Evolutionary conservation across 1,140 invertebrate species (phyloP), one percentile per base, ranked within the genome.

Genomic region (Ostrea denselamellosa): DNA sequence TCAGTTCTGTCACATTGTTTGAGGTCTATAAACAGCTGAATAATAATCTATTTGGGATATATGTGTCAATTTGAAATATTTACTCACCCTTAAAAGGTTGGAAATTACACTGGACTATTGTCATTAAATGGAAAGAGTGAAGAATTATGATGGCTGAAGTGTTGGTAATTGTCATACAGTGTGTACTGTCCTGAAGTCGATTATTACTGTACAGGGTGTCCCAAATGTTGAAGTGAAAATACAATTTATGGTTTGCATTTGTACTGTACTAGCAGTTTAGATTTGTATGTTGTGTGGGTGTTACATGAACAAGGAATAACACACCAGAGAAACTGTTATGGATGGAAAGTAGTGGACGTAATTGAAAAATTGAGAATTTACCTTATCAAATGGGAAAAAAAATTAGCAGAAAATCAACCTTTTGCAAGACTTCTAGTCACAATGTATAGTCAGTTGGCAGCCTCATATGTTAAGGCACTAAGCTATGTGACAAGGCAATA

Each of bases 61-160:
- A 25, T 77, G 25, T 25, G n/a, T n/a, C n/a, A n/a, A n/a, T n/a
- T n/a, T n/a, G 9, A 34, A 77, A 34, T 77, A 77, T 4, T 44
- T 8, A 77, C 14, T 34, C 28, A 14, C 68, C 68, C 25, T 14
- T 77, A 34, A 77, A 28, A 62, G 56, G 56, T 4, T 53, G 53
- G 53, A 53, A 22, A 65, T 28, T 4, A 22, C 7, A 77, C 14
- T 77, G 68, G 28, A 77, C 12, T 8, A 77, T 77, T 34, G 68
- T 77, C 68, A 77, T 25, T 12, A 28, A 22, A 34, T 34, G 14
- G 68, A 25, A 34, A 77, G 28, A 77, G 68, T 77, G 9, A 12
- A 28, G 68, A 77, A 77, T 77, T 28, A 77, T 77, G 68, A 77
- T 77, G 25, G 68, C 9, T 77, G 68, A 77, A 77, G 68, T 77